Evolutionary conservation across 1,140 invertebrate genomes (phyloP).

Genomic region (Dendroctonus ponderosae): DNA sequence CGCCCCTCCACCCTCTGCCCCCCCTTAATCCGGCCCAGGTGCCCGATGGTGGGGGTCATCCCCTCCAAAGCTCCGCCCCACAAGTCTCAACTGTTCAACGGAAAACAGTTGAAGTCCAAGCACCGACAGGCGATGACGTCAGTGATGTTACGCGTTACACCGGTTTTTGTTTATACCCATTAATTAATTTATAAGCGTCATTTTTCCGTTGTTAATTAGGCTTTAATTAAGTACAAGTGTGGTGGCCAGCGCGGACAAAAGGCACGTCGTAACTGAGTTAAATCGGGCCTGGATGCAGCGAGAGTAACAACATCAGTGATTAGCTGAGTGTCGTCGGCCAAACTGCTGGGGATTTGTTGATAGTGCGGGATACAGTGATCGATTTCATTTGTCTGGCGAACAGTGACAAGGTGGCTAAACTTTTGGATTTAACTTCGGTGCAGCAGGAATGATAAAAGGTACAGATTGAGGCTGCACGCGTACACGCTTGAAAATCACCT

Average conservation of each 20-base stretch:
- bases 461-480: background rate
- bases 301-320: too few species aligned
- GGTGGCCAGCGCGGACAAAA: too few species aligned
- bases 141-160: constrained; percentile 25
- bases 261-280: too few species aligned
- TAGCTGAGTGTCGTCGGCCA: constrained; percentile 1
- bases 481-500: background rate
- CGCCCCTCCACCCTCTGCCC: constrained; percentile 7
- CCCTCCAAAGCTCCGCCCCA: constrained; percentile 33
- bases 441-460: constrained; percentile 33
- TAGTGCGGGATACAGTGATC: background rate
- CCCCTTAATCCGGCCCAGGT: constrained; percentile 30
- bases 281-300: too few species aligned
- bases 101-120: constrained; percentile 32
- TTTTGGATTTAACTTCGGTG: constrained; percentile 27
- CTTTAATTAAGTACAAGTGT: background rate
- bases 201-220: constrained; percentile 6
- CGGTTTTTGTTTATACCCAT: constrained; percentile 22
- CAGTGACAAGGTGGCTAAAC: constrained; percentile 23
- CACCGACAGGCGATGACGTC: constrained; percentile 25
- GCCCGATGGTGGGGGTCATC: constrained; percentile 24
- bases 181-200: constrained; percentile 18
- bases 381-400: background rate
- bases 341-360: background rate
- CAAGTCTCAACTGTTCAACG: constrained; percentile 23